Base-by-base conservation (phyloP, 1,140 invertebrate genomes). In the Saxidomus purpurata region DNA sequence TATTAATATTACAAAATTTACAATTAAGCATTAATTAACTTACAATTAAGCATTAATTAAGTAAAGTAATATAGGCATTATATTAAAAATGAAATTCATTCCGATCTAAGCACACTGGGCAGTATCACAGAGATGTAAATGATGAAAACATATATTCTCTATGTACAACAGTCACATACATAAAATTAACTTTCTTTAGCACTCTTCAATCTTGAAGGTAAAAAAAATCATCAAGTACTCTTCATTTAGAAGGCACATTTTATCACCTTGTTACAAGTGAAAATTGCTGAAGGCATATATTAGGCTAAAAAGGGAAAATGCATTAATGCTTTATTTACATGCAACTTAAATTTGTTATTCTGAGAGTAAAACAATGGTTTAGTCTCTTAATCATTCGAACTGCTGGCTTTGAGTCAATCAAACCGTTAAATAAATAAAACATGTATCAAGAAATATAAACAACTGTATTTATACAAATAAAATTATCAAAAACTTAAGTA, bases 111-210 rank as follows among this genome's bases (percentile, higher is more conserved):
- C 74, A 38, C n/a, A 49, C 15, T 40, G 74, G 34, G 34, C 40
- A 28, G 36, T 77, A 77, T 77, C 74, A 77, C 74, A 77, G 74
- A 25, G 52, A 67, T 67, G 25, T 55, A 49, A 55, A 67, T 67
- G 61, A 67, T 22, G n/a, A 34, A 67, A 34, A 67, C 61, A 67
- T 34, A 67, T 67, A 67, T 67, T 67, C 61, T 67, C 55, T 67
- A 67, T 67, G 9, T 67, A 67, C 61, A 67, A 67, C 4, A 67
- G 1, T 67, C 52, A 55, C 52, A 22, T 22, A 22, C 52, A 55
- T 55, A 22, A n/a, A n/a, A 55, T 55, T 19, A 55, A 55, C 52
- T 55, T 22, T 22, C 52, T 55, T 55, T 13, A 55, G n/a, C n/a
- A 55, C 52, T 55, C 52, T 55, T 55, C 52, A 55, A 55, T 11